Evolutionary conservation across 2,113 vertebrate species (phyloP).

Genomic region (Eudyptes chrysolophus): DNA sequence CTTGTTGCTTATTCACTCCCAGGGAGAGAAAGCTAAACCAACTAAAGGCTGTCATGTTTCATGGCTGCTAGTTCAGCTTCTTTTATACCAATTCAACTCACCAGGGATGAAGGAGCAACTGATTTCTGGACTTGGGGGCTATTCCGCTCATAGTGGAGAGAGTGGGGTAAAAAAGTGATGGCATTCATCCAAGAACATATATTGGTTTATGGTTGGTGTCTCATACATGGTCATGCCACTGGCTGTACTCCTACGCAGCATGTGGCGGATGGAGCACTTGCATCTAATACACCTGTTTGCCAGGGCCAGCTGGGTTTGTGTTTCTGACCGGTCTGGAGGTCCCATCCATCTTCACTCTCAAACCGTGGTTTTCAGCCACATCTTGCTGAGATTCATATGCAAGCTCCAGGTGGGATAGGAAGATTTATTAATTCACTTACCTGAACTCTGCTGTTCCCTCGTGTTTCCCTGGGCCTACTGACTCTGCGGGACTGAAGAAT

Average conservation of each 20-base stretch:
- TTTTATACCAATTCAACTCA: not conserved
- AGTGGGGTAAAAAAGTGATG: not conserved
- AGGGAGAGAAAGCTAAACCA: not conserved
- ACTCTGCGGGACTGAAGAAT: not conserved
- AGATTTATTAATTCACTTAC: not conserved
- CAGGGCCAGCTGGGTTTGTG: not conserved
- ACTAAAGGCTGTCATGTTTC: not conserved
- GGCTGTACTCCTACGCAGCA: not conserved
- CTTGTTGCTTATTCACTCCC: not conserved
- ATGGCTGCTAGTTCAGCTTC: not conserved
- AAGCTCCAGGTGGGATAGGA: not conserved
- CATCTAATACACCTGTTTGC: not conserved
- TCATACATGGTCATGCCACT: not conserved
- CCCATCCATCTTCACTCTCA: not conserved
- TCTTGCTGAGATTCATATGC: not conserved
- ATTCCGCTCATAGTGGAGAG: not conserved
- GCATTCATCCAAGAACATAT: not conserved
- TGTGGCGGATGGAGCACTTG: not conserved
- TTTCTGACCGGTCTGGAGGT: not conserved
- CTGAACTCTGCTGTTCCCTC: not conserved
- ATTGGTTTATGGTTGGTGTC: not conserved
- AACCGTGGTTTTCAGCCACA: not conserved
- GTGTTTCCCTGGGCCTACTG: not conserved
- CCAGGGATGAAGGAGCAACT: not conserved
- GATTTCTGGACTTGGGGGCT: too few species aligned